A percentile compares a stretch with the other conserved stretches of the same genome.
Conservation (phyloP, 2,888 invertebrate species). For the Caenorhabditis zanzibari region DNA sequence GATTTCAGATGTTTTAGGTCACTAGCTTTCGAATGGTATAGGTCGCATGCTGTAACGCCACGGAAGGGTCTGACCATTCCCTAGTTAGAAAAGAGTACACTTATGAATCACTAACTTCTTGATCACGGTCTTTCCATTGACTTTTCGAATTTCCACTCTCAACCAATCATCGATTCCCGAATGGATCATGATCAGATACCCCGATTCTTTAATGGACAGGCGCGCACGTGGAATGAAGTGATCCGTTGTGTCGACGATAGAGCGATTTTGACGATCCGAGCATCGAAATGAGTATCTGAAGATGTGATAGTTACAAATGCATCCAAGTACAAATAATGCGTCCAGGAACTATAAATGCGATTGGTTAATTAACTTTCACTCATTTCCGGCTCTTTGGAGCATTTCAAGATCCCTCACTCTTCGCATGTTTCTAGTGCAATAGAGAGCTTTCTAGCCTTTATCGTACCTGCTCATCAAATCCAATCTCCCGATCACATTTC, state of each 20-base stretch:
- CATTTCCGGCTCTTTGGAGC: neutral
- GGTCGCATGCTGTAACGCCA: no score
- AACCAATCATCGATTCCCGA: slow-evolving; percentile 2
- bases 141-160: neutral
- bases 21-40: no score
- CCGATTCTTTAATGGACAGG: neutral
- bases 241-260: neutral
- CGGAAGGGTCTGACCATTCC: no score
- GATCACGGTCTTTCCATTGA: neutral
- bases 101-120: neutral
- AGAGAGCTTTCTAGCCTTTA: neutral
- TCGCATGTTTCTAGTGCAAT: neutral
- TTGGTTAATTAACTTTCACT: no score
- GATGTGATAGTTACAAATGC: neutral
- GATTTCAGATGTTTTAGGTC: no score
- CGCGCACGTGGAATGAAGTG: neutral
- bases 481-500: neutral
- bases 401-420: no score
- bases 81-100: no score
- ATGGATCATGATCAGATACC: neutral
- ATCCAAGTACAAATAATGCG: neutral
- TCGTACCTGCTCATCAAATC: neutral
- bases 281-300: neutral
- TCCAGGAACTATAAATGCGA: neutral
- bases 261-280: neutral